Conservation (phyloP, 2,888 invertebrate genomes). For the Drosophila hamatofila region DNA sequence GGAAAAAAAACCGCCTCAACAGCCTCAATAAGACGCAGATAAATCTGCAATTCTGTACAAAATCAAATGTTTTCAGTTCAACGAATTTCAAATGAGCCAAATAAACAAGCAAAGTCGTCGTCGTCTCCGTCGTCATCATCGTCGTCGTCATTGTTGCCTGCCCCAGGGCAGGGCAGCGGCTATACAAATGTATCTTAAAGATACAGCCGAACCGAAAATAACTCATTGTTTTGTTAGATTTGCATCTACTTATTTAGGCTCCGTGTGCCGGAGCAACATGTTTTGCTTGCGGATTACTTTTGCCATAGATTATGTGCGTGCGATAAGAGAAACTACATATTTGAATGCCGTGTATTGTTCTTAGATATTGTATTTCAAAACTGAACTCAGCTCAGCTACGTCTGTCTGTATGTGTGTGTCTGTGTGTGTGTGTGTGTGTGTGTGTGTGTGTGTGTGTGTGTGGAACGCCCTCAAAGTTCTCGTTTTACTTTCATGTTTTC, state of each 20-base stretch:
- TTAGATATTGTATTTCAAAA: constrained; percentile 51
- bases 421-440: not conserved
- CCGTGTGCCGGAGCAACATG: constrained; percentile 32
- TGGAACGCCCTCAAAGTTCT: constrained; percentile 44
- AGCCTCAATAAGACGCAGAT: constrained; percentile 42
- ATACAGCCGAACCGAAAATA: constrained; percentile 55
- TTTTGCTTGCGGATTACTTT: constrained; percentile 65
- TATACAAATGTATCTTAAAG: constrained; percentile 57
- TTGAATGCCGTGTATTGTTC: constrained; percentile 47
- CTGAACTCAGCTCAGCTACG: constrained; percentile 12
- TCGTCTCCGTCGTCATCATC: constrained; percentile 13
- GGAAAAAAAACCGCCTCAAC: constrained; percentile 20
- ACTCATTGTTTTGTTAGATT: constrained; percentile 67
- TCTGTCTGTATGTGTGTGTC: not conserved
- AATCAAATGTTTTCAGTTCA: constrained; percentile 68
- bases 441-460: constrained; percentile 5
- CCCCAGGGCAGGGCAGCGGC: constrained; percentile 25
- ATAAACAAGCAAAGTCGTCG: constrained; percentile 50
- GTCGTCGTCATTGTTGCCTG: constrained; percentile 29
- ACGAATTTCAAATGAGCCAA: constrained; percentile 69
- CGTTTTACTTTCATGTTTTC: constrained; percentile 60
- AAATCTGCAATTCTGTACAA: constrained; percentile 67
- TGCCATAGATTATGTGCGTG: constrained; percentile 54
- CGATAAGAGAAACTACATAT: constrained; percentile 54
- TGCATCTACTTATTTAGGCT: constrained; percentile 57